Evolutionary conservation across 35 echinoderm and acorn worm species (phyloP).

Genomic region (Amphiura filiformis): DNA sequence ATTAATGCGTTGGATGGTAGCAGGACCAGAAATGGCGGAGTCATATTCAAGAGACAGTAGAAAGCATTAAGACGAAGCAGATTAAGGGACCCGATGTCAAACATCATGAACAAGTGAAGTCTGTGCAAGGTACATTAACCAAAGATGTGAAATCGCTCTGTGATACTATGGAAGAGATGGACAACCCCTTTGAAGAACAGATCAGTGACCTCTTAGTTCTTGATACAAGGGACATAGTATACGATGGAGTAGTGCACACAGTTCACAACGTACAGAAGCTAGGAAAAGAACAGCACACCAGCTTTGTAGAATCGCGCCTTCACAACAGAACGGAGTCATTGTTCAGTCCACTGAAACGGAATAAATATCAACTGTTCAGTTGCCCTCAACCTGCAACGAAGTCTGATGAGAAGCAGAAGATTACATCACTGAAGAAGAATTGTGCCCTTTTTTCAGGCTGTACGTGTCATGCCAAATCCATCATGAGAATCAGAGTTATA

Average conservation of each 20-base stretch:
- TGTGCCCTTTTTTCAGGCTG: background rate
- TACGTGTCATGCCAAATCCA: too few relatives aligned
- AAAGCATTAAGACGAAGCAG: background rate
- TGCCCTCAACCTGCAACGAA: background rate
- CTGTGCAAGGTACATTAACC: background rate
- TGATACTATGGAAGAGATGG: slow-evolving; percentile 24
- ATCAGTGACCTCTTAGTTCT: slow-evolving; percentile 22
- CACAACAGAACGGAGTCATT: background rate
- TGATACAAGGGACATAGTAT: slow-evolving; percentile 38
- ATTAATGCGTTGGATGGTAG: slow-evolving; percentile 45
- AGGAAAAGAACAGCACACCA: slow-evolving; percentile 16
- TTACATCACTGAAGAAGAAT: slow-evolving; percentile 49
- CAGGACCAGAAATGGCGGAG: slow-evolving; percentile 50
- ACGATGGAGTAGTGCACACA: background rate
- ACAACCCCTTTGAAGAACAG: slow-evolving; percentile 57
- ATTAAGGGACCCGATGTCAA: slow-evolving; percentile 12
- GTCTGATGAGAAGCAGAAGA: background rate
- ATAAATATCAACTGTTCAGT: background rate
- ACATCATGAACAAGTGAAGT: slow-evolving; percentile 22
- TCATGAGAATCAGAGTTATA: slow-evolving; percentile 26
- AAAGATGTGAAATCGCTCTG: slow-evolving; percentile 28
- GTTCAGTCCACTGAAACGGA: background rate
- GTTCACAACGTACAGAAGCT: slow-evolving; percentile 21
- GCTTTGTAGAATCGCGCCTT: slow-evolving; percentile 28
- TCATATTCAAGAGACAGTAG: background rate